These are phyloP conservation scores for Nemopilema nomurai DNA, from an alignment of 30 jellyfish, hydroid and myxozoan genomes.

Conservation along the genomic window DNA sequence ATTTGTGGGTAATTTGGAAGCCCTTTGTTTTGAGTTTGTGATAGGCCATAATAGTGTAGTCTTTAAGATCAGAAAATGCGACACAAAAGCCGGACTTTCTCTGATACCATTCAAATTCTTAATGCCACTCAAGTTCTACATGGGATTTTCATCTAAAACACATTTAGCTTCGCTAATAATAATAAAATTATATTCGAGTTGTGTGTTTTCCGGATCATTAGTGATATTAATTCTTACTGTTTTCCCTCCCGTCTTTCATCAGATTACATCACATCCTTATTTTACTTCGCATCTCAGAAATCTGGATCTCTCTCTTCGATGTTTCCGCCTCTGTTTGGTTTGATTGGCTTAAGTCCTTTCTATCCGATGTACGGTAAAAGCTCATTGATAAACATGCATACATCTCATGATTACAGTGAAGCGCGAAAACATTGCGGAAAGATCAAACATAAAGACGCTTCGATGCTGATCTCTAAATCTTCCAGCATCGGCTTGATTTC, in stretches of 20 bases:
- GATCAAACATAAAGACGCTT: constrained; percentile 44
- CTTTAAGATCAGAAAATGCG: constrained; percentile 52
- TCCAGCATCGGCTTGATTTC: constrained; percentile 29
- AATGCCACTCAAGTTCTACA: constrained; percentile 41
- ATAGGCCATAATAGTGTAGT: constrained; percentile 16
- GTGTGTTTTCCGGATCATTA: constrained; percentile 72
- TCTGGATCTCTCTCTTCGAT: constrained; percentile 32
- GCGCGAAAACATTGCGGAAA: constrained; percentile 77
- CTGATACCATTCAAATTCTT: constrained; percentile 31
- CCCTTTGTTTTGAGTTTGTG: neutral
- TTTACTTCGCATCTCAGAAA: constrained; percentile 34
- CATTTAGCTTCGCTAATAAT: constrained; percentile 40
- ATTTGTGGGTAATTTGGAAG: neutral
- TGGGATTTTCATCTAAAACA: constrained; percentile 50
- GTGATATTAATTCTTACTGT: constrained; percentile 42
- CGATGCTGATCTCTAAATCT: constrained; percentile 33
- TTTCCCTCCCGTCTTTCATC: constrained; percentile 67
- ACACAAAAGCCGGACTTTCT: constrained; percentile 52
- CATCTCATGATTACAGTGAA: constrained; percentile 60
- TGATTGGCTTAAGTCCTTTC: constrained; percentile 59
- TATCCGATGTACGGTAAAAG: constrained; percentile 38
- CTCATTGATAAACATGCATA: constrained; percentile 21
- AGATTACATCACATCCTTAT: constrained; percentile 44
- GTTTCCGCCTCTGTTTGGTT: constrained; percentile 62
- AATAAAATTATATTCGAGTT: constrained; percentile 29